Conservation (phyloP, 1,140 invertebrate species). For the Spodoptera frugiperda region DNA sequence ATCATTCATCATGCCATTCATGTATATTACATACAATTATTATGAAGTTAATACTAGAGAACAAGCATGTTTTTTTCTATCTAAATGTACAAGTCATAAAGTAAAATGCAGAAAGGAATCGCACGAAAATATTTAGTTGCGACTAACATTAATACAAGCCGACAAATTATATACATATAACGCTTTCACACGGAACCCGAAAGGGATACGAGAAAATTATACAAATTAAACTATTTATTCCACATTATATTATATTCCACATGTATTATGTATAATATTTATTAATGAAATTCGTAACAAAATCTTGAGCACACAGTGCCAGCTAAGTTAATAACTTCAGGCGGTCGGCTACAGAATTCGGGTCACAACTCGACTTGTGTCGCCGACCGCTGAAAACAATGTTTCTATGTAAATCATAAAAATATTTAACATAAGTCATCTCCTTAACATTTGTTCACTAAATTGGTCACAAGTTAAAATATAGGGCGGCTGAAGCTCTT, state of each 20-base stretch:
- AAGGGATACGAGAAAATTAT: slow-evolving; percentile 4
- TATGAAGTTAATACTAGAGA: slow-evolving; percentile 18
- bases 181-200: neutral
- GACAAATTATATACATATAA: slow-evolving; percentile 40
- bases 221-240: slow-evolving; percentile 38
- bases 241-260: slow-evolving; percentile 31
- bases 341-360: neutral
- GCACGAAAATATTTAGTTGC: neutral
- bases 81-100: slow-evolving; percentile 33
- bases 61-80: slow-evolving; percentile 8
- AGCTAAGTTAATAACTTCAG: neutral
- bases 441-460: slow-evolving; percentile 33
- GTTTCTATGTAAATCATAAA: neutral
- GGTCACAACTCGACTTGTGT: neutral
- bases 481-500: slow-evolving; percentile 17
- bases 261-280: slow-evolving; percentile 14
- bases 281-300: slow-evolving; percentile 21
- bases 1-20: neutral
- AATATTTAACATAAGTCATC: slow-evolving; percentile 23
- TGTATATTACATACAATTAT: slow-evolving; percentile 12
- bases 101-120: slow-evolving; percentile 9
- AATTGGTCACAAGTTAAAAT: slow-evolving; percentile 20
- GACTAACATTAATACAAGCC: slow-evolving; percentile 7
- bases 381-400: neutral
- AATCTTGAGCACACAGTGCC: slow-evolving; percentile 16